Conservation (phyloP, 2,113 vertebrate genomes). For the Mesocricetus auratus region DNA sequence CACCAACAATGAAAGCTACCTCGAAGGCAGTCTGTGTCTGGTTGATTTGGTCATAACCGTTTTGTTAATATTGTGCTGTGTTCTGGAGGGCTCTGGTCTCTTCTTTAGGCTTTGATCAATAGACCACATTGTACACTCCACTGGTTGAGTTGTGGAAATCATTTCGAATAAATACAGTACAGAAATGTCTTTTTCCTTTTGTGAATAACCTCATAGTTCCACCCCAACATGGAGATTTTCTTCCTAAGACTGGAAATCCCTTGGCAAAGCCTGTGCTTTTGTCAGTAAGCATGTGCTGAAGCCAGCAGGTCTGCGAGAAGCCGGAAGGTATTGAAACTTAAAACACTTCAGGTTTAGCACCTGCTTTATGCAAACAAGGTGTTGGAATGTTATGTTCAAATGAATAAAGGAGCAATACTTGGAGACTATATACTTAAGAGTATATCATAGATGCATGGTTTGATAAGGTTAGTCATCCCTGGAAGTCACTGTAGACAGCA, state of each 20-base stretch:
- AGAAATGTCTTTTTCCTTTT: slow-evolving; percentile 46
- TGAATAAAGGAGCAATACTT: not conserved
- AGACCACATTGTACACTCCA: not conserved
- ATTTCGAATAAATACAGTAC: slow-evolving; percentile 39
- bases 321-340: not conserved
- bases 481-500: not conserved
- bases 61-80: slow-evolving; percentile 68
- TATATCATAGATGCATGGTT: not conserved
- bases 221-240: slow-evolving; percentile 13
- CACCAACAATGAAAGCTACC: slow-evolving; percentile 73
- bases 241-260: slow-evolving; percentile 40
- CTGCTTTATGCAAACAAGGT: not conserved
- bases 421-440: not conserved
- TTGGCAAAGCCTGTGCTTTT: not conserved
- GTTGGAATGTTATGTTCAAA: not conserved
- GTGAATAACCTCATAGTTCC: not conserved
- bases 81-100: slow-evolving; percentile 45
- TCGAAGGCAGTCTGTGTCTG: slow-evolving; percentile 35
- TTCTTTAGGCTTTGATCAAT: slow-evolving; percentile 54
- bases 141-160: slow-evolving; percentile 55
- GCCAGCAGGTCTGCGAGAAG: not conserved
- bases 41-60: slow-evolving; percentile 72
- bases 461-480: not conserved
- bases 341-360: not conserved
- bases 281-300: not conserved